Evolutionary conservation across 1,140 invertebrate genomes (phyloP).

Genomic region (Ganaspis sp.): DNA sequence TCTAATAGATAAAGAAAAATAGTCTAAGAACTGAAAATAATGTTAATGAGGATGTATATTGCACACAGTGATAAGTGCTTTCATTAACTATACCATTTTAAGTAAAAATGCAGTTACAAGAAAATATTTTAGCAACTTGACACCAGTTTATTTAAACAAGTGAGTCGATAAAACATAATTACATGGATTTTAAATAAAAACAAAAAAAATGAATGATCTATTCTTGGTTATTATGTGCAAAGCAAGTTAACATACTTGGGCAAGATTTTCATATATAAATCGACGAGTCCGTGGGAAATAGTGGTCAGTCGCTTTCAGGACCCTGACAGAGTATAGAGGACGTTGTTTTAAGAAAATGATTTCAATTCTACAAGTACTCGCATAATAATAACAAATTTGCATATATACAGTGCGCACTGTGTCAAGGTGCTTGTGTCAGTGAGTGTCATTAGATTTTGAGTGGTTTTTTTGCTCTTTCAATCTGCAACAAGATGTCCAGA

Average conservation of each 20-base stretch:
- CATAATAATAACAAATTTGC: constrained; percentile 11
- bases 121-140: too few species aligned
- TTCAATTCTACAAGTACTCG: background rate
- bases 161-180: too few species aligned
- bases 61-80: too few species aligned
- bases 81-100: too few species aligned
- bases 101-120: too few species aligned
- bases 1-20: too few species aligned
- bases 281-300: constrained; percentile 3
- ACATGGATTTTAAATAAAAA: too few species aligned
- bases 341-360: background rate
- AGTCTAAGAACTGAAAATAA: too few species aligned
- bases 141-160: too few species aligned
- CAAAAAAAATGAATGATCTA: too few species aligned
- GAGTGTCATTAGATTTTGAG: background rate
- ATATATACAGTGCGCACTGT: background rate
- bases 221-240: background rate
- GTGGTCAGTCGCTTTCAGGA: constrained; percentile 24
- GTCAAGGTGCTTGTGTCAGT: constrained; percentile 3
- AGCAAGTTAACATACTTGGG: background rate
- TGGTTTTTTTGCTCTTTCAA: background rate
- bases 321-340: background rate
- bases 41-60: too few species aligned
- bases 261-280: constrained; percentile 17
- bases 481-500: background rate